Conservation (phyloP, 2,113 vertebrate species). For the Mormoops blainvillei region DNA sequence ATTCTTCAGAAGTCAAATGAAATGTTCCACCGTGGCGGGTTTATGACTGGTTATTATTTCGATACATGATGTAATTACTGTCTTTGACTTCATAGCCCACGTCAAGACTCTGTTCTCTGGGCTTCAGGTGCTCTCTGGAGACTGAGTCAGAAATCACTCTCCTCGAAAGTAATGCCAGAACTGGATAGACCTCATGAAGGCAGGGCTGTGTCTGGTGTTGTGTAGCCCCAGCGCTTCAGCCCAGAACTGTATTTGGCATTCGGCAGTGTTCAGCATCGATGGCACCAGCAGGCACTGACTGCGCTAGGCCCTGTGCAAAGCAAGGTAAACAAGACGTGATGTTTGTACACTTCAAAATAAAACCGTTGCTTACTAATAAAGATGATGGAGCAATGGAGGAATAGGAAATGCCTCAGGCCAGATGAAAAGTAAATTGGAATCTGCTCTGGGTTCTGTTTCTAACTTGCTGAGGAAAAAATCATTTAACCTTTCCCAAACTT, state of each 20-base stretch:
- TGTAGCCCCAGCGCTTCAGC: not conserved
- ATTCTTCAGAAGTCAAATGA: not conserved
- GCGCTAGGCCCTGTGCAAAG: not conserved
- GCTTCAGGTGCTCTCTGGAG: not conserved
- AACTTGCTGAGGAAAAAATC: constrained; percentile 29
- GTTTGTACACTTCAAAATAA: not conserved
- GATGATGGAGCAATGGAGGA: not conserved
- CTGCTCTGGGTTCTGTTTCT: constrained; percentile 1
- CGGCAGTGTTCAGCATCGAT: not conserved
- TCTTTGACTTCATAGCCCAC: not conserved
- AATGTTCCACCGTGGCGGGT: not conserved
- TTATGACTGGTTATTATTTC: not conserved
- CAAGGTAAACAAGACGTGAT: not conserved
- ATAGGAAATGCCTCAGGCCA: not conserved
- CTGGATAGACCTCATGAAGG: not conserved
- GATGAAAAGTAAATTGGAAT: not conserved
- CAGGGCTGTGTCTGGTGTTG: not conserved
- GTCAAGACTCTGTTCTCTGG: not conserved
- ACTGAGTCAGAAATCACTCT: not conserved
- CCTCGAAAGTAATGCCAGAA: not conserved
- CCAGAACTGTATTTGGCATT: not conserved
- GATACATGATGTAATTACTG: not conserved
- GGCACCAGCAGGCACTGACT: not conserved
- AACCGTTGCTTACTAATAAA: not conserved
- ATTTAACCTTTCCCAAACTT: constrained; percentile 10